Percentiles rank a stretch among this genome's conserved stretches.
These are phyloP conservation scores for Progne subis DNA, from an alignment of 2,113 vertebrate species.

Conservation along the genomic window DNA sequence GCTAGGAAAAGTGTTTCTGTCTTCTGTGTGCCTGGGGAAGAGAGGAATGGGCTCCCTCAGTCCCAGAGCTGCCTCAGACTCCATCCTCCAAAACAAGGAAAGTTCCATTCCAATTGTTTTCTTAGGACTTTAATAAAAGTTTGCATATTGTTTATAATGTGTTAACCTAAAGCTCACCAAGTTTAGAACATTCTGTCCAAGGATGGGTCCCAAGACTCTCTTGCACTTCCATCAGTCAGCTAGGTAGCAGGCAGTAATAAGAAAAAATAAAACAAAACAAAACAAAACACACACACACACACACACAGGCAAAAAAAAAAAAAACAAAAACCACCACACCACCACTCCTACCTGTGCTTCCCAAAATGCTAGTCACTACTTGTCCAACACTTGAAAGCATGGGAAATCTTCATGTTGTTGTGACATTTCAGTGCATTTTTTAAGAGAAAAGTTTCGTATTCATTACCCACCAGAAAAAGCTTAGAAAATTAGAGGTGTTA, in stretches of 20 bases:
- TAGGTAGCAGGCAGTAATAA: not conserved
- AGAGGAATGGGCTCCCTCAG: not conserved
- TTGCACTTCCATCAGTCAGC: not conserved
- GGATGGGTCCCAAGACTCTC: not conserved
- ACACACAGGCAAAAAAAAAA: no score
- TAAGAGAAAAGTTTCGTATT: not conserved
- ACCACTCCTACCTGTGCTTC: accelerated
- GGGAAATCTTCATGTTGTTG: not conserved
- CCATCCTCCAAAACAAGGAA: not conserved
- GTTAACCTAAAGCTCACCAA: not conserved
- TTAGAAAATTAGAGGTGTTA: not conserved
- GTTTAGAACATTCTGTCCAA: not conserved
- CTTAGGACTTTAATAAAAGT: not conserved
- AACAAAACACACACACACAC: accelerated
- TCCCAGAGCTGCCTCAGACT: not conserved
- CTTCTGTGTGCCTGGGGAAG: not conserved
- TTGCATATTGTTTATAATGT: not conserved
- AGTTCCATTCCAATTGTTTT: not conserved
- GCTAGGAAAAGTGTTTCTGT: not conserved
- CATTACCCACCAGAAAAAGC: not conserved
- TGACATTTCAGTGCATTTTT: not conserved
- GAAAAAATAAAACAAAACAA: not conserved
- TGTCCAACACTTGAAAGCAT: not conserved
- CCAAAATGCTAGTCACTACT: not conserved
- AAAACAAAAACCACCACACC: accelerated